Percentiles rank a stretch among this genome's conserved stretches.
Evolutionary conservation across 2,113 vertebrate species (phyloP).

Genomic region (Anser brachyrhynchus): DNA sequence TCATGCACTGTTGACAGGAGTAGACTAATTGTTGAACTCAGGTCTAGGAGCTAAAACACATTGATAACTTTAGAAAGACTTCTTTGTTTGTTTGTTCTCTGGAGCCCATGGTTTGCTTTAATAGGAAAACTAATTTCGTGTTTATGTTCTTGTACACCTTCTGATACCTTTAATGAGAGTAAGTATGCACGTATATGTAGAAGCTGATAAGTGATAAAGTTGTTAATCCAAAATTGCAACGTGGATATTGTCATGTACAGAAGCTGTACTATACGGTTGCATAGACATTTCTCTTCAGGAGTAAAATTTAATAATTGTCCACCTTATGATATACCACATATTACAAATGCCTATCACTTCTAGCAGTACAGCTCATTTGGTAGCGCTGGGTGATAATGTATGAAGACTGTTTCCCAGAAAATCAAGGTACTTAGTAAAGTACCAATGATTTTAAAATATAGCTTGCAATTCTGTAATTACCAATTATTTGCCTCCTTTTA

Average conservation of each 20-base stretch:
- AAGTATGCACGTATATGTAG: background rate
- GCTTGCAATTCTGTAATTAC: slow-evolving; percentile 30
- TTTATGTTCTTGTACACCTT: background rate
- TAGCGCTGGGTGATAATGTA: background rate
- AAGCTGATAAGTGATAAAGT: background rate
- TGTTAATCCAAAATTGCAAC: background rate
- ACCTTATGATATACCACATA: slow-evolving; percentile 22
- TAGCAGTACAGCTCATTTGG: background rate
- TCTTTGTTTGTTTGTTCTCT: background rate
- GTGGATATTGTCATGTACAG: background rate
- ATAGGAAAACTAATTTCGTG: background rate
- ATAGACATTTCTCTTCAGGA: slow-evolving; percentile 39
- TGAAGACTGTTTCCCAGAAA: slow-evolving; percentile 40
- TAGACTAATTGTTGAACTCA: background rate
- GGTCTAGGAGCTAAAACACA: background rate
- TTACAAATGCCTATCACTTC: slow-evolving; percentile 15
- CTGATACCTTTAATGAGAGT: background rate
- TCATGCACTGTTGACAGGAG: background rate
- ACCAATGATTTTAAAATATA: slow-evolving; percentile 50
- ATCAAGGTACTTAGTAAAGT: slow-evolving; percentile 33
- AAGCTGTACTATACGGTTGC: background rate
- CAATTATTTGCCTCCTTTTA: slow-evolving; percentile 16
- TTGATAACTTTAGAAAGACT: background rate
- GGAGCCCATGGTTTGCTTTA: background rate
- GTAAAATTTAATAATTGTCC: slow-evolving; percentile 56